Evolutionary conservation across 1,140 invertebrate genomes (phyloP).

Genomic region (Drosophila tani): DNA sequence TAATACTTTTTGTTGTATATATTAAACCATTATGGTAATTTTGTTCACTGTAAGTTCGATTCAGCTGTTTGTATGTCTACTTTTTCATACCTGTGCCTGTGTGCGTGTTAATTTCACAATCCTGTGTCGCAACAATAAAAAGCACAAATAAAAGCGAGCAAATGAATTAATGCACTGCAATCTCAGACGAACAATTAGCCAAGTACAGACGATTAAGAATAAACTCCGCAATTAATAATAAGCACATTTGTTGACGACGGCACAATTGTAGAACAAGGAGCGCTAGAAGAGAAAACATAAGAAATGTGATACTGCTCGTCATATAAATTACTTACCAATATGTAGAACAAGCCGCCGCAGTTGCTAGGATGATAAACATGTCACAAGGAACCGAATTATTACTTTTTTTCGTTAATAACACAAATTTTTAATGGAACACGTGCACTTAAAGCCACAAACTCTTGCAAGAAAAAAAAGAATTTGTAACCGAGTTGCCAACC

Average conservation of each 20-base stretch:
- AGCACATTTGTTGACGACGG: neutral
- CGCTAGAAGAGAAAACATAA: neutral
- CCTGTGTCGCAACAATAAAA: neutral
- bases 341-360: neutral
- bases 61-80: neutral
- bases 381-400: neutral
- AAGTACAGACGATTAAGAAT: slow-evolving; percentile 1
- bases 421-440: neutral
- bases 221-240: slow-evolving; percentile 6
- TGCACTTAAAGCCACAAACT: neutral
- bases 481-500: neutral
- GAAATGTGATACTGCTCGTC: neutral
- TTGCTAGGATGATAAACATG: neutral
- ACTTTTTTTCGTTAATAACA: neutral
- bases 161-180: slow-evolving; percentile 4
- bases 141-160: neutral
- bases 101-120: neutral
- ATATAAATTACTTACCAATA: neutral
- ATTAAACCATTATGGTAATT: neutral
- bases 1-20: no score
- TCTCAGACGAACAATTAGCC: neutral
- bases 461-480: neutral
- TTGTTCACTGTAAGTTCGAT: neutral
- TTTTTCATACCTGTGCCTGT: neutral
- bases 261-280: neutral